Evolutionary conservation across 2,888 invertebrate species (phyloP), one percentile per base, ranked within the genome.

Genomic region (Microdon myrmicae): DNA sequence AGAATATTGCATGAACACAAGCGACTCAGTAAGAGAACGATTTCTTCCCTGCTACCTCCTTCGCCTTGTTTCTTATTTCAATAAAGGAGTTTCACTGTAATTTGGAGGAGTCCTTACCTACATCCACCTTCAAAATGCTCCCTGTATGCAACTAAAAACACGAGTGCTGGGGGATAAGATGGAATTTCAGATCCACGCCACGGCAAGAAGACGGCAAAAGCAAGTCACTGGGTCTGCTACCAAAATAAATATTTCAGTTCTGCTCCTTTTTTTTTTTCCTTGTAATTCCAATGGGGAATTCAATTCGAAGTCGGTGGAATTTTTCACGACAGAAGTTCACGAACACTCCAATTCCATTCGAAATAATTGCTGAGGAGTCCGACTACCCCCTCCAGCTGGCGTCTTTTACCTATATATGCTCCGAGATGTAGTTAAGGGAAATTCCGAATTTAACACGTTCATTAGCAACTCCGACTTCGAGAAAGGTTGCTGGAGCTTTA

Each of bases 401-500:
- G 9, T 17, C 23, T 44, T 39, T 32, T 39, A 41, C 37, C 41
- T 41, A n/a, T n/a, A n/a, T n/a, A 26, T 38, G 32, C 39, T 48
- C 49, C 61, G 55, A 49, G 56, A 56, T 61, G 51, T 41, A 45
- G 49, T 51, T 51, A 51, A 45, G 41, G 41, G 56, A 47, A 64
- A 64, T 64, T 56, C 55, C 51, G 56, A 64, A 64, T 56, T 56
- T 64, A 56, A 64, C 56, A 64, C 61, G 61, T 64, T 64, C 61
- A 64, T 64, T 64, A 51, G 45, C 56, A 56, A 51, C 43, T 22
- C 31, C 6, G 49, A 37, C 31, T 49, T 31, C 19, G 26, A 13
- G 23, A 26, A 26, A 31, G 10, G 16, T 10, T 26, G 41, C 38
- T 29, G 45, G 43, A 60, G 59, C 54, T 47, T 35, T 16, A 37